A percentile compares a stretch with the other conserved stretches of the same genome.
Evolutionary conservation across 2,113 vertebrate species (phyloP).

Genomic region (Dinomys branickii): DNA sequence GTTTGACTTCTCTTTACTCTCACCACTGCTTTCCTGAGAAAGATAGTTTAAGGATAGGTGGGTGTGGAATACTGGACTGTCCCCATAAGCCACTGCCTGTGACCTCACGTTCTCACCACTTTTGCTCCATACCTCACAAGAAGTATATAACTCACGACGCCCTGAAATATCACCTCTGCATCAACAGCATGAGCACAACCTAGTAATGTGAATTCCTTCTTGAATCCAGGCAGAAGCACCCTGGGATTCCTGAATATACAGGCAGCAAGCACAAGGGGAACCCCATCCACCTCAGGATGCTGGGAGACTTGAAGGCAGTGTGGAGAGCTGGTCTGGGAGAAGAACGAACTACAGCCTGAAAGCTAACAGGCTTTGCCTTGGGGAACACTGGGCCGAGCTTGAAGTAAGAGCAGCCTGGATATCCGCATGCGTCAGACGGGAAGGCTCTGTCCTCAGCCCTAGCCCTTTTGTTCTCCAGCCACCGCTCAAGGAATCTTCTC

Average conservation of each 20-base stretch:
- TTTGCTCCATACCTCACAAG: not conserved
- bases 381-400: not conserved
- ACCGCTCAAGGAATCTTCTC: not conserved
- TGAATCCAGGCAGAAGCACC: not conserved
- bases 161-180: conserved; percentile 4
- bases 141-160: not conserved
- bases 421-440: not conserved
- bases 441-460: not conserved
- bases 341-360: not conserved
- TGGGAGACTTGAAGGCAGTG: not conserved
- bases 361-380: not conserved
- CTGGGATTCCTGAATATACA: not conserved
- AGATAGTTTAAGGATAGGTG: not conserved
- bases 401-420: conserved; percentile 12
- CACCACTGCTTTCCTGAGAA: conserved; percentile 21
- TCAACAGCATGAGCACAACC: not conserved
- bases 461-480: not conserved
- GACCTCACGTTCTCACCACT: not conserved
- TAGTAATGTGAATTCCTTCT: not conserved
- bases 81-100: not conserved
- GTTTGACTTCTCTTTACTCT: not conserved
- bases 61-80: not conserved
- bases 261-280: not conserved
- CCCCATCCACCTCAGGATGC: not conserved
- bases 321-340: not conserved